These are phyloP conservation scores for Egretta garzetta DNA, from an alignment of 2,113 vertebrate genomes.

Conservation along the genomic window DNA sequence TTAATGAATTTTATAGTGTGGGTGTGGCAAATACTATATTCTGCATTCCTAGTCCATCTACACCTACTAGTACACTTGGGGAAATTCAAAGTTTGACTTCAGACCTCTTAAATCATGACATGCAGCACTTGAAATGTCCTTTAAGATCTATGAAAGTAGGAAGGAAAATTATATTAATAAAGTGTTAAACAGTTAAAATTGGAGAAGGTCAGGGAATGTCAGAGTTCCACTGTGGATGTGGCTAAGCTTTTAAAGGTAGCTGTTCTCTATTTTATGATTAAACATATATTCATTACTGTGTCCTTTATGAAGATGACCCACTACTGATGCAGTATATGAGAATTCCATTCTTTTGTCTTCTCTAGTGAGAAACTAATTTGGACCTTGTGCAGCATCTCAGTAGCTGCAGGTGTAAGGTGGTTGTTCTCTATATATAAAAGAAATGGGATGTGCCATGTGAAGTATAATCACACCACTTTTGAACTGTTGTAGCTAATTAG, in stretches of 20 bases:
- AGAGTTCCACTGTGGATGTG: background rate
- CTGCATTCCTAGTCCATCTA: background rate
- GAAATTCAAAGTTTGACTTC: background rate
- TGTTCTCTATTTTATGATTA: constrained; percentile 33
- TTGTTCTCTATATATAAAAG: background rate
- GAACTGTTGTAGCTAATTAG: background rate
- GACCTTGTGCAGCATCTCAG: background rate
- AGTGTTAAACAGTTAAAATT: constrained; percentile 31
- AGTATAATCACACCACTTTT: background rate
- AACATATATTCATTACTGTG: constrained; percentile 39
- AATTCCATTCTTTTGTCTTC: background rate
- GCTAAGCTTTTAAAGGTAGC: background rate
- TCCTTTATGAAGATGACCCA: constrained; percentile 36
- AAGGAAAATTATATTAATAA: constrained; percentile 32
- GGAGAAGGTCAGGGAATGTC: constrained; percentile 32
- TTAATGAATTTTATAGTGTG: background rate
- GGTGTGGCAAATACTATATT: background rate
- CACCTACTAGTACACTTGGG: background rate
- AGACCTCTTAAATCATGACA: background rate
- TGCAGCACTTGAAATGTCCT: background rate
- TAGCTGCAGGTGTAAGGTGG: background rate
- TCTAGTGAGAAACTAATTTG: background rate
- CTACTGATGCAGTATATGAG: background rate
- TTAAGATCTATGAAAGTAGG: constrained; percentile 5
- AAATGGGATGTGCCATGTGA: background rate